phyloP scores from a whole-genome alignment of 2,888 invertebrate species.

The Cecidostiba fungosa region DNA sequence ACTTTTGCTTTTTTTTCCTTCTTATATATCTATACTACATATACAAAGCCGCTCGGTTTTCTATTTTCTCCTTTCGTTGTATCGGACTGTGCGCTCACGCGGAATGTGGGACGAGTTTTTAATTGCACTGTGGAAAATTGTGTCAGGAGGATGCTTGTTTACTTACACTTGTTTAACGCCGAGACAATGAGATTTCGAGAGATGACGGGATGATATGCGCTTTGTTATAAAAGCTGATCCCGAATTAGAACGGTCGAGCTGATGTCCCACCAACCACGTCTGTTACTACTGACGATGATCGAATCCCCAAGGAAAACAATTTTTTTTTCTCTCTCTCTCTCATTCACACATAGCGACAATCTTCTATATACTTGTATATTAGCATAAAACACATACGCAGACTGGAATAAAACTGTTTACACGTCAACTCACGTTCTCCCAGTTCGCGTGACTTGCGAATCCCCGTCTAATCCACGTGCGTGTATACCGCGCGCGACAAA shows the following conservation, averaged over 20 bases:
- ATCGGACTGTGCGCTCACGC: neutral
- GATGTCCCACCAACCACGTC: neutral
- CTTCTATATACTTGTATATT: neutral
- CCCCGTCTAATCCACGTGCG: neutral
- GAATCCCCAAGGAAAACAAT: neutral
- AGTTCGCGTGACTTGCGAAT: neutral
- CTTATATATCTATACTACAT: neutral
- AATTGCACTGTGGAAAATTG: conserved; percentile 20
- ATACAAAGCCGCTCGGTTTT: neutral
- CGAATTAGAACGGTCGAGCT: neutral
- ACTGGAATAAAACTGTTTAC: conserved; percentile 19
- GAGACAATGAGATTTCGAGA: conserved; percentile 11
- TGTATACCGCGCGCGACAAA: neutral
- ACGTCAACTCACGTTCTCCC: conserved; percentile 2
- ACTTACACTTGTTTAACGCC: conserved; percentile 39
- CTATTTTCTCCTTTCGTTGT: neutral
- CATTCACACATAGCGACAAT: neutral
- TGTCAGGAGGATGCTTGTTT: conserved; percentile 35
- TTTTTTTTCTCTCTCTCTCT: neutral
- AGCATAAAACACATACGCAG: conserved; percentile 5
- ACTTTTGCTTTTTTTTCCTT: neutral
- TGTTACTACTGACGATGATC: neutral
- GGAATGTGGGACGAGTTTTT: conserved; percentile 46
- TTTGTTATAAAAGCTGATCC: neutral
- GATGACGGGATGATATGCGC: neutral